Conservation (phyloP, 37 sponge, comb jelly and placozoan genomes). For the Bolinopsis microptera region DNA sequence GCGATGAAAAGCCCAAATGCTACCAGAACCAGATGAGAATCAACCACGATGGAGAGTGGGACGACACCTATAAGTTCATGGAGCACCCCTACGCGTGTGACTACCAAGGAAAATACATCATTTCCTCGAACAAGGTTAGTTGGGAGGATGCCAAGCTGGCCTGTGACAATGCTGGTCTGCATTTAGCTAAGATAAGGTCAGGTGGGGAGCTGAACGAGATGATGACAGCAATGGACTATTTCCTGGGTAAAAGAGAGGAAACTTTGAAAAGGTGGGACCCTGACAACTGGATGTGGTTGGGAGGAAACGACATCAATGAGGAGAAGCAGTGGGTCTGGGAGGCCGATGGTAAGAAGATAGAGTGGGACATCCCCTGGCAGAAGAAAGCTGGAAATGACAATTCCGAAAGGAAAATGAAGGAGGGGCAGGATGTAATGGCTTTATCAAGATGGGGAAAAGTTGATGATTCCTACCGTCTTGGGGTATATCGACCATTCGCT, state of each 20-base stretch:
- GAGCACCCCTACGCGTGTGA: conserved; percentile 46
- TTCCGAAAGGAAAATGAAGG: background rate
- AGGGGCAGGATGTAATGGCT: conserved; percentile 18
- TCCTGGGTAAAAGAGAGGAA: conserved; percentile 11
- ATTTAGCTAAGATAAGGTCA: conserved; percentile 16
- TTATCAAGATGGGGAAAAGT: background rate
- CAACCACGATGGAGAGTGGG: conserved; percentile 47
- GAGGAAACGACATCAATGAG: conserved; percentile 30
- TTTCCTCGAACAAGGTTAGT: background rate
- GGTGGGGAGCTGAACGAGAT: background rate
- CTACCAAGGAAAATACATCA: conserved; percentile 45
- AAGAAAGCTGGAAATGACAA: conserved; percentile 5
- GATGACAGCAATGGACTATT: conserved; percentile 11
- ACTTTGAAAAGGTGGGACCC: background rate
- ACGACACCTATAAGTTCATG: background rate
- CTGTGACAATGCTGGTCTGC: conserved; percentile 15
- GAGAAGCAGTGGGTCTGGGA: background rate
- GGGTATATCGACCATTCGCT: conserved; percentile 5
- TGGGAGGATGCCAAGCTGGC: conserved; percentile 1
- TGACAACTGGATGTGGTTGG: conserved; percentile 41
- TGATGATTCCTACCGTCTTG: background rate
- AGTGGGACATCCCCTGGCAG: background rate
- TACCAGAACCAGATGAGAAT: conserved; percentile 28
- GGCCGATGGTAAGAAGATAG: background rate
- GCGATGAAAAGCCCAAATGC: background rate